Evolutionary conservation across 2,113 vertebrate genomes (phyloP).

Genomic region (Guaruba guarouba): DNA sequence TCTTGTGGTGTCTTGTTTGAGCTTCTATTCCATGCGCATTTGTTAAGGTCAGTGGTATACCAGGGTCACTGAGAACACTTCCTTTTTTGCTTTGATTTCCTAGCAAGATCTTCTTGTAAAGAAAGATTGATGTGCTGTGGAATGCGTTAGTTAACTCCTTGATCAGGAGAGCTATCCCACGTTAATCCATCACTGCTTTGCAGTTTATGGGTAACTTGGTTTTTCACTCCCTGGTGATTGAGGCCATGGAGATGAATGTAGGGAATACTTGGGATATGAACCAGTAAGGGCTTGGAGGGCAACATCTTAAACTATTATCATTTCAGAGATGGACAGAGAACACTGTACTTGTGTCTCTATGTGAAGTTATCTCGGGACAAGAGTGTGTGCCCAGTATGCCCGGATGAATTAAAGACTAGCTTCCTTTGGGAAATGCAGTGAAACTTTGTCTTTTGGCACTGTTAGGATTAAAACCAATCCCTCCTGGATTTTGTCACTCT

Average conservation of each 20-base stretch:
- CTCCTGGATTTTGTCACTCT: neutral
- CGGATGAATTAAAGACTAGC: neutral
- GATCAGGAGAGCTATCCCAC: neutral
- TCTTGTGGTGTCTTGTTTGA: neutral
- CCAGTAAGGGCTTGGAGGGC: neutral
- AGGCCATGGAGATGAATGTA: neutral
- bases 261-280: neutral
- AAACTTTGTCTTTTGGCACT: neutral
- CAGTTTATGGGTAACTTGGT: neutral
- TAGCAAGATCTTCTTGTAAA: neutral
- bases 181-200: slow-evolving; percentile 8
- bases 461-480: neutral
- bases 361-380: neutral
- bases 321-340: neutral
- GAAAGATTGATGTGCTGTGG: neutral
- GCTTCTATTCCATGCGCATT: neutral
- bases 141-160: neutral
- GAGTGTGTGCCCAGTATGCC: neutral
- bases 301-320: neutral
- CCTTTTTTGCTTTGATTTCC: neutral
- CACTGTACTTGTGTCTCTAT: neutral
- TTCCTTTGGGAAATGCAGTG: neutral
- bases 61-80: neutral
- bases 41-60: neutral
- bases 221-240: slow-evolving; percentile 3